Evolutionary conservation across 1,140 invertebrate species (phyloP), one percentile per base, ranked within the genome.

Genomic region (Magallana angulata): DNA sequence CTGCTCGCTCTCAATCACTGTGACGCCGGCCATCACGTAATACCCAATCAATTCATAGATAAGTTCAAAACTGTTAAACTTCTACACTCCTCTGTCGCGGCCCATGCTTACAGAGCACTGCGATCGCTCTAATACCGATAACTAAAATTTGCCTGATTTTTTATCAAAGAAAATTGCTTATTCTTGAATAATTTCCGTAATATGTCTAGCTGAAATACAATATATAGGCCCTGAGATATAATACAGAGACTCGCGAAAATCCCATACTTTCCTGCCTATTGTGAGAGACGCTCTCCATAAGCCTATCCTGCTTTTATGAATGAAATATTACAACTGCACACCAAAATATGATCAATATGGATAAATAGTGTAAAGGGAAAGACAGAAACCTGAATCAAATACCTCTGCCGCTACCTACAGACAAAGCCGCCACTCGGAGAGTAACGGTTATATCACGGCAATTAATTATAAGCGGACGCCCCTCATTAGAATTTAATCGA

Each of bases 401-500:
- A 30, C 68, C 68, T 76, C 12, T 76, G 36, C 68, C 24, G 36
- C 36, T 30, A 76, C 68, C 24, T 30, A 24, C 68, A 7, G 24
- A 76, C 68, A 76, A 76, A 76, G 68, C 68, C 68, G 5, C 12
- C 9, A 30, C 30, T 14, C 36, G 24, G 68, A 12, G 36, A 36
- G 24, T 12, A 6, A 12, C 24, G 11, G 68, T 36, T 76, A 76
- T 76, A 76, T 76, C 68, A 76, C 68, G 24, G 24, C 14, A 76
- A 76, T 76, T 76, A 76, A 76, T 76, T 76, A 76, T 30, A 76
- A 18, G 12, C 24, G 68, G 68, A 76, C 68, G 68, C 68, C 68
- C 24, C 30, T 76, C 68, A 76, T 76, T 76, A 11, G 68, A 76
- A 76, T 76, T 76, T 76, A 76, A 76, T 76, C 68, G 68, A 76